Evolutionary conservation across 2,888 invertebrate genomes (phyloP).

Genomic region (Chydorus sphaericus): DNA sequence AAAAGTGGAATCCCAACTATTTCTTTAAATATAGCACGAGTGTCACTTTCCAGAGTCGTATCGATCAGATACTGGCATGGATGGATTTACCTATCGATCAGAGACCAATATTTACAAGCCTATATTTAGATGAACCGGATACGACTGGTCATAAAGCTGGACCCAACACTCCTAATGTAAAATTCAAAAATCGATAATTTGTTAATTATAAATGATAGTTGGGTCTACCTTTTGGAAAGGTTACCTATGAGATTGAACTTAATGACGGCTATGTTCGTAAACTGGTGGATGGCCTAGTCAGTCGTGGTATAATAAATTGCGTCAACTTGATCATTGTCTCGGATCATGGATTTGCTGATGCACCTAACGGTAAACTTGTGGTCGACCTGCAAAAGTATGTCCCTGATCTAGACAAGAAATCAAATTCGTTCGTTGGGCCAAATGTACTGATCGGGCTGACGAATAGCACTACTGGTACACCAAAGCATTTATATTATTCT

Average conservation of each 20-base stretch:
- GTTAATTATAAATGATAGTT: no score
- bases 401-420: conserved; percentile 13
- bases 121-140: conserved; percentile 26
- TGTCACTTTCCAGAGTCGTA: conserved; percentile 21
- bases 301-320: conserved; percentile 22
- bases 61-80: conserved; percentile 23
- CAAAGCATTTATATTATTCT: no score
- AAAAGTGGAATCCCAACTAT: conserved; percentile 22
- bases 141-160: conserved; percentile 22
- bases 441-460: conserved; percentile 16
- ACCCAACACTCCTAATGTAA: conserved; percentile 20
- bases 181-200: no score
- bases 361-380: conserved; percentile 10
- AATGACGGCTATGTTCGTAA: conserved; percentile 24
- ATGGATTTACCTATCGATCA: conserved; percentile 20
- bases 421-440: conserved; percentile 16
- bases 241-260: conserved; percentile 9
- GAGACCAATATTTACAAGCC: conserved; percentile 21
- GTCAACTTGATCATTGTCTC: conserved; percentile 25
- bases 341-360: conserved; percentile 25
- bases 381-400: conserved; percentile 17
- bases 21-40: conserved; percentile 19
- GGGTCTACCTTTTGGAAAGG: no score
- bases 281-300: conserved; percentile 22
- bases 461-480: conserved; percentile 16